Evolutionary conservation across 2,113 vertebrate species (phyloP).

Genomic region (Odocoileus hemionus): DNA sequence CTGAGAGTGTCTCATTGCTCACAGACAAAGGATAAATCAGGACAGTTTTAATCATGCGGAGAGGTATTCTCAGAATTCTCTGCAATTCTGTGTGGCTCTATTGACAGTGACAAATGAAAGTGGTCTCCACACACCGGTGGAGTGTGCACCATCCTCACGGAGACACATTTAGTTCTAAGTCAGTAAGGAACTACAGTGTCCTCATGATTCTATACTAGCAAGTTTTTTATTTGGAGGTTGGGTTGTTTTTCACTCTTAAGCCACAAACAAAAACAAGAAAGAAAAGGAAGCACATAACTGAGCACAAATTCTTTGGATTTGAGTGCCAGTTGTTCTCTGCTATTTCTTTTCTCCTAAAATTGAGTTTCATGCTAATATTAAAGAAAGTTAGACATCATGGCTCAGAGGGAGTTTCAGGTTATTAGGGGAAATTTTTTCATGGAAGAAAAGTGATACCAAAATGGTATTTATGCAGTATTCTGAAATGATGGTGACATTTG

Average conservation of each 20-base stretch:
- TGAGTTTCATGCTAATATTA: conserved; percentile 38
- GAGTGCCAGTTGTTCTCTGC: background rate
- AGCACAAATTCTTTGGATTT: background rate
- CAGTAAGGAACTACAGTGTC: background rate
- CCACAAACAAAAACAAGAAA: background rate
- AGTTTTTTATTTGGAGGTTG: background rate
- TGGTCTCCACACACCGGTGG: accelerated
- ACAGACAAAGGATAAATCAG: conserved; percentile 21
- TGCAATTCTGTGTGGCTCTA: background rate
- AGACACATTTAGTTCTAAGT: background rate
- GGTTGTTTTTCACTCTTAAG: background rate
- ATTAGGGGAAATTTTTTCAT: conserved; percentile 42
- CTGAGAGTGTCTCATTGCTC: background rate
- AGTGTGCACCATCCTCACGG: accelerated
- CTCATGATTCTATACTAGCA: background rate
- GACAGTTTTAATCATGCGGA: background rate
- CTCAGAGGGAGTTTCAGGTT: conserved; percentile 63
- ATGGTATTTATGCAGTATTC: conserved; percentile 44
- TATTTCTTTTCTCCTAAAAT: conserved; percentile 27
- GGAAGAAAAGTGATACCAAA: conserved; percentile 52
- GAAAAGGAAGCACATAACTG: background rate
- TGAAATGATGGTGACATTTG: conserved; percentile 60
- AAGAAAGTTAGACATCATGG: conserved; percentile 4
- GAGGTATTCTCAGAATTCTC: background rate
- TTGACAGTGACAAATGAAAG: background rate